Conservation (phyloP, 2,888 invertebrate species). For the Chalcis sispes region DNA sequence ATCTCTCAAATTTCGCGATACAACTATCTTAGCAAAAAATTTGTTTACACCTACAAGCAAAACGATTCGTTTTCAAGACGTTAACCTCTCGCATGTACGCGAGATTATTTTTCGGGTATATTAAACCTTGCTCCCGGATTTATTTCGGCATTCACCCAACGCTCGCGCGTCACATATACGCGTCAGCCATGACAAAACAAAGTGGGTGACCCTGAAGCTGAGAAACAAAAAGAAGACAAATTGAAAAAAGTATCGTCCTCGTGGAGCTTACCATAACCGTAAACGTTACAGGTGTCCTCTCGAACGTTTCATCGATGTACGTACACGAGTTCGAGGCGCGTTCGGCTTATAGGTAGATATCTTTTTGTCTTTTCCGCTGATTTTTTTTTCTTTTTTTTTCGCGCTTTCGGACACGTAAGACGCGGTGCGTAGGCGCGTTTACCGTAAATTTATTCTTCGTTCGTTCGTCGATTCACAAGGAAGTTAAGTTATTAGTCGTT, state of each 20-base stretch:
- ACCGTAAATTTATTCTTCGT: constrained; percentile 45
- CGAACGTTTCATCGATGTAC: background rate
- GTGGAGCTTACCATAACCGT: background rate
- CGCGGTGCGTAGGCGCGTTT: background rate
- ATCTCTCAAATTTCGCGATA: too few species aligned
- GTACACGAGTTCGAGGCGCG: too few species aligned
- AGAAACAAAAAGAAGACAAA: background rate
- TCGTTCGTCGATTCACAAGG: background rate
- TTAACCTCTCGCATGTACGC: background rate
- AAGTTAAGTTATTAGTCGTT: constrained; percentile 4
- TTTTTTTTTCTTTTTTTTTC: background rate
- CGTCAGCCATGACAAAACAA: constrained; percentile 68
- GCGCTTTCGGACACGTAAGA: background rate
- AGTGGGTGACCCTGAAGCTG: constrained; percentile 67
- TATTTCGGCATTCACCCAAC: constrained; percentile 57
- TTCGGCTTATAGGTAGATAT: too few species aligned
- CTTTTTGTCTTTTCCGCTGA: too few species aligned
- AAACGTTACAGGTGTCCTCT: background rate
- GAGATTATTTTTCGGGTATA: constrained; percentile 11
- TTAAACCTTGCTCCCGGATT: constrained; percentile 37
- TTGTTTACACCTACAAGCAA: too few species aligned
- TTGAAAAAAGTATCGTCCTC: too few species aligned
- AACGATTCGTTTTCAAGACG: constrained; percentile 26
- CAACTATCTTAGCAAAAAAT: too few species aligned
- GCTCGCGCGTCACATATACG: constrained; percentile 67